These are phyloP conservation scores for Gallirallus australis DNA, from an alignment of 2,797 vertebrate genomes.

Conservation along the genomic window DNA sequence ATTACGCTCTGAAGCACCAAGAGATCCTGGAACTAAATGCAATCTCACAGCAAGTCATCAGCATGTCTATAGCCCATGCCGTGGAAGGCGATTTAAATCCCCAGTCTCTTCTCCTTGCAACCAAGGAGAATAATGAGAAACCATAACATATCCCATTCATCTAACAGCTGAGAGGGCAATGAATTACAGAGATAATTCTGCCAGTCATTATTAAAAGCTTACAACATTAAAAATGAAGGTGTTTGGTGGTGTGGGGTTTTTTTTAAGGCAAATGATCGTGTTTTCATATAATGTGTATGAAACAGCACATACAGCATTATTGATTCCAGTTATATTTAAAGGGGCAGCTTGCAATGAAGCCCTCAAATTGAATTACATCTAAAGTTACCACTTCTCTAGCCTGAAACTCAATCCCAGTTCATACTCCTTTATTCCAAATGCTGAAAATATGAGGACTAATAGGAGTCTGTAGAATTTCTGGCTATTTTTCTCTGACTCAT, in stretches of 20 bases:
- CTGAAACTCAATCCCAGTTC: not conserved
- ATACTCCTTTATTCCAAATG: not conserved
- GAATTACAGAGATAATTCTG: slow-evolving; percentile 69
- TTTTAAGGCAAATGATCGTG: slow-evolving; percentile 18
- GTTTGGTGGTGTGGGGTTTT: not conserved
- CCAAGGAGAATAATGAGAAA: slow-evolving; percentile 66
- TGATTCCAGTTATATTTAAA: not conserved
- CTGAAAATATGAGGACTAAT: not conserved
- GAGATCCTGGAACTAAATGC: slow-evolving; percentile 58
- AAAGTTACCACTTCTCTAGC: slow-evolving; percentile 24
- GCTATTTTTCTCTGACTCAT: not conserved
- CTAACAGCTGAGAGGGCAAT: slow-evolving; percentile 61
- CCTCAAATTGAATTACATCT: not conserved
- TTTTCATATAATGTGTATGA: slow-evolving; percentile 5
- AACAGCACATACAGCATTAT: not conserved
- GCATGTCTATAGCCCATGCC: slow-evolving; percentile 4
- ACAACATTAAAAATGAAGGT: slow-evolving; percentile 58
- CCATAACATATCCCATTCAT: slow-evolving; percentile 59
- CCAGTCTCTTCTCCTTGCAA: slow-evolving; percentile 41
- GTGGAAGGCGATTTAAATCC: slow-evolving; percentile 59
- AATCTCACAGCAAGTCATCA: slow-evolving; percentile 60
- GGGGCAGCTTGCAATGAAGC: not conserved
- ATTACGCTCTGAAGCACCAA: slow-evolving; percentile 40
- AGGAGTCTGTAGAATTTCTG: not conserved
- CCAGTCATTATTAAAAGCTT: slow-evolving; percentile 69